A percentile compares a stretch with the other conserved stretches of the same genome.
Conservation (phyloP, 2,888 invertebrate genomes). For the Arctia plantaginis region DNA sequence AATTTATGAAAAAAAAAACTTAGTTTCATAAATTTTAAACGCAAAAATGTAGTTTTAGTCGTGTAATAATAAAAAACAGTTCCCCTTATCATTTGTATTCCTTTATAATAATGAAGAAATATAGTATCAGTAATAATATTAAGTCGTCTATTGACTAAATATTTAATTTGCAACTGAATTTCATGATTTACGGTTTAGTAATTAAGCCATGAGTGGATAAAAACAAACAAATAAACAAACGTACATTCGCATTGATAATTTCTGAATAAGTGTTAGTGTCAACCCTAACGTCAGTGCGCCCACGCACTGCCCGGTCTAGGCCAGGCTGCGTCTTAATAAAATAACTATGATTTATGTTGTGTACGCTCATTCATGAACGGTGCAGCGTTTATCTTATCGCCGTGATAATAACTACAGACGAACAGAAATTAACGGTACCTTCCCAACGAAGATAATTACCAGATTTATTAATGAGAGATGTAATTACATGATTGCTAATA, state of each 20-base stretch:
- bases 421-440: slow-evolving; percentile 20
- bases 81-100: too few relatives aligned
- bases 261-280: not conserved
- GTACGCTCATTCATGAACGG: slow-evolving; percentile 34
- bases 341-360: slow-evolving; percentile 53
- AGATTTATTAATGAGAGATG: not conserved
- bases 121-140: too few relatives aligned
- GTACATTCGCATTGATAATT: not conserved
- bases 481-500: not conserved
- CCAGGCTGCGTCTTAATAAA: slow-evolving; percentile 47
- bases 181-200: too few relatives aligned
- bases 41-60: too few relatives aligned
- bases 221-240: too few relatives aligned
- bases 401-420: slow-evolving; percentile 5
- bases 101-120: too few relatives aligned
- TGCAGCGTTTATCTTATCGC: slow-evolving; percentile 25
- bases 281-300: slow-evolving; percentile 41
- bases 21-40: too few relatives aligned
- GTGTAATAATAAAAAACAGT: too few relatives aligned
- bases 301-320: slow-evolving; percentile 48
- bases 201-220: too few relatives aligned
- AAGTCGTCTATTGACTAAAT: too few relatives aligned
- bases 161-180: too few relatives aligned
- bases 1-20: too few relatives aligned
- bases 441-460: not conserved